phyloP scores from a whole-genome alignment of 2,888 invertebrate genomes.

The Caenorhabditis sp. region DNA sequence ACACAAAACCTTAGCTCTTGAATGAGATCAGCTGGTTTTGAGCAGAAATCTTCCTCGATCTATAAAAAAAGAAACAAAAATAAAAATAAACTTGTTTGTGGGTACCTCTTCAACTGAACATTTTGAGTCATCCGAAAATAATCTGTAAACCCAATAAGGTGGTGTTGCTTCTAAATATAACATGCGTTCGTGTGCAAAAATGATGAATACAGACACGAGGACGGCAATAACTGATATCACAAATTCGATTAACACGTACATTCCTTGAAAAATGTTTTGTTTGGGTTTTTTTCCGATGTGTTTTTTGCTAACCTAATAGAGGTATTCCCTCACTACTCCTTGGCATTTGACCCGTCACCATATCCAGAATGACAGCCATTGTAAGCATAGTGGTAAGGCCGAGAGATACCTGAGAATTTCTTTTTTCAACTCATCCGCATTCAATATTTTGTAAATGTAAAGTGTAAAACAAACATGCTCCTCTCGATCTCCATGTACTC shows the following conservation, averaged over 20 bases:
- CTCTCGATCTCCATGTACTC: constrained; percentile 56
- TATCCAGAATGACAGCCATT: constrained; percentile 60
- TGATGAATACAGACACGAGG: constrained; percentile 50
- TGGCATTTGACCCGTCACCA: constrained; percentile 59
- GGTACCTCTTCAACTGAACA: constrained; percentile 26
- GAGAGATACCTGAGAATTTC: constrained; percentile 24
- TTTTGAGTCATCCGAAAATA: constrained; percentile 38
- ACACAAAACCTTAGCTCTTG: constrained; percentile 55
- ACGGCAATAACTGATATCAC: constrained; percentile 54
- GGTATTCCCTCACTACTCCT: constrained; percentile 57
- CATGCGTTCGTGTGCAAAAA: constrained; percentile 56
- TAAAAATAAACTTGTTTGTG: not conserved
- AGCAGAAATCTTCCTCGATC: constrained; percentile 51
- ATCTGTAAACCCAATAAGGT: constrained; percentile 43
- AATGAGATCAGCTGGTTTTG: constrained; percentile 46
- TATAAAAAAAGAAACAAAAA: constrained; percentile 13
- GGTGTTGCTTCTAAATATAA: constrained; percentile 45
- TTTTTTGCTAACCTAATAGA: constrained; percentile 31
- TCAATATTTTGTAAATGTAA: not conserved
- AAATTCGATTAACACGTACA: constrained; percentile 53
- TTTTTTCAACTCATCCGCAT: not conserved
- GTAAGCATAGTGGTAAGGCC: constrained; percentile 60
- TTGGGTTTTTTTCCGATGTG: not conserved
- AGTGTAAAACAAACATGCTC: constrained; percentile 43
- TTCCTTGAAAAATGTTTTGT: constrained; percentile 33